phyloP scores from a whole-genome alignment of 2,113 vertebrate species.

The Apteryx owenii region DNA sequence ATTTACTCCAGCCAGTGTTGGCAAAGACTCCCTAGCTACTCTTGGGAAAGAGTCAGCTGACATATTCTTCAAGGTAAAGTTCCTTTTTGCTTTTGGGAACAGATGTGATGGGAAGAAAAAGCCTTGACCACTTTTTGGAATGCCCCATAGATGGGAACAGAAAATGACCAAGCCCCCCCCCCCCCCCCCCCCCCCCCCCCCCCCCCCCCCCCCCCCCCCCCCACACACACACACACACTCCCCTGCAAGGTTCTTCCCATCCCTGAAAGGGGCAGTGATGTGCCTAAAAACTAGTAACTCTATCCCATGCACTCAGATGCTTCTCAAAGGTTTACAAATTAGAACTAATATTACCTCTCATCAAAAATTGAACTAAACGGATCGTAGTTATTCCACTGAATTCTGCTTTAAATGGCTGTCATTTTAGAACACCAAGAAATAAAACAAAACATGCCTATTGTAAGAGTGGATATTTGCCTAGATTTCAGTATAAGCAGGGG shows the following conservation, averaged over 20 bases:
- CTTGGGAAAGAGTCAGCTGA: slow-evolving; percentile 67
- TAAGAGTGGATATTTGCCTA: background rate
- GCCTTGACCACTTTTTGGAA: background rate
- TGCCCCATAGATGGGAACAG: background rate
- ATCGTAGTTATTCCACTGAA: background rate
- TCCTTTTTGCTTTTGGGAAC: background rate
- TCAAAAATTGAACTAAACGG: background rate
- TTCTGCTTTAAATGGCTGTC: background rate
- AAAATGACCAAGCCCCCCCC: background rate
- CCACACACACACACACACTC: background rate
- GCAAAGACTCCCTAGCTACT: slow-evolving; percentile 63
- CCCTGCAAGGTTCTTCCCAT: background rate
- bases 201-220: no score
- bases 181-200: no score
- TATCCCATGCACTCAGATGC: background rate
- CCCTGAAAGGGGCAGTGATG: background rate
- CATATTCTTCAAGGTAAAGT: slow-evolving; percentile 57
- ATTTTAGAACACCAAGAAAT: background rate
- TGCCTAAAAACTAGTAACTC: background rate
- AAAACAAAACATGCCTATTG: background rate
- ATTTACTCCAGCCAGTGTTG: slow-evolving; percentile 76
- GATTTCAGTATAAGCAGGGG: background rate
- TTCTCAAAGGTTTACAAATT: background rate
- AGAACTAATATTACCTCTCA: background rate
- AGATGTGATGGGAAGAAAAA: background rate